Percentiles rank a stretch among this genome's conserved stretches.
Conservation (phyloP, 2,888 invertebrate species). For the Stenotaenia linearis region DNA sequence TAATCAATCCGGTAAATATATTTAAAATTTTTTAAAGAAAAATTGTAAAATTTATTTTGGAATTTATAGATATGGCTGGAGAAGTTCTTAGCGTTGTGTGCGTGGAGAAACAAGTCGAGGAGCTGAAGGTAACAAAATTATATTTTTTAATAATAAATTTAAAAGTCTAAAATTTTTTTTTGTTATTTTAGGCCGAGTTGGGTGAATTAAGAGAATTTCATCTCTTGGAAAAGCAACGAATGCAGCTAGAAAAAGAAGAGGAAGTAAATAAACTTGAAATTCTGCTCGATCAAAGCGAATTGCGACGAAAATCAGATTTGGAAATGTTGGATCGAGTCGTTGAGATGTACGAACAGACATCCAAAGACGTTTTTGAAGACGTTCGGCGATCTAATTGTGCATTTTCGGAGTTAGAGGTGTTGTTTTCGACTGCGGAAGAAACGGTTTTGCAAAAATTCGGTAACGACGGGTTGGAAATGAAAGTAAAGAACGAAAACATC, state of each 20-base stretch:
- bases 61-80: not conserved
- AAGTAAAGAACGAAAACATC: not conserved
- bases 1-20: not conserved
- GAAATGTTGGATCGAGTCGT: not conserved
- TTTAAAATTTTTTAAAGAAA: not conserved
- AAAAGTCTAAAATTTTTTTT: not conserved
- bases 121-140: not conserved
- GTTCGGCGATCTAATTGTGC: not conserved
- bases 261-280: not conserved
- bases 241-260: not conserved
- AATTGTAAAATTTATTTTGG: not conserved
- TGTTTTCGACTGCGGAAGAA: not conserved
- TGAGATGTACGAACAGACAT: not conserved
- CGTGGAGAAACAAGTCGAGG: not conserved
- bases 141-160: not conserved
- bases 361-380: not conserved
- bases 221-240: not conserved
- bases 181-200: not conserved
- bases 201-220: not conserved
- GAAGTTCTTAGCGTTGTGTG: not conserved
- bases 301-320: not conserved
- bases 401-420: not conserved
- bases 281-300: not conserved
- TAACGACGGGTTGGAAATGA: not conserved
- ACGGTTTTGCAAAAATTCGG: not conserved